Percentiles rank a stretch among this genome's conserved stretches.
These are phyloP conservation scores for Papilio dardanus DNA, from an alignment of 1,140 invertebrate genomes.

Conservation along the genomic window DNA sequence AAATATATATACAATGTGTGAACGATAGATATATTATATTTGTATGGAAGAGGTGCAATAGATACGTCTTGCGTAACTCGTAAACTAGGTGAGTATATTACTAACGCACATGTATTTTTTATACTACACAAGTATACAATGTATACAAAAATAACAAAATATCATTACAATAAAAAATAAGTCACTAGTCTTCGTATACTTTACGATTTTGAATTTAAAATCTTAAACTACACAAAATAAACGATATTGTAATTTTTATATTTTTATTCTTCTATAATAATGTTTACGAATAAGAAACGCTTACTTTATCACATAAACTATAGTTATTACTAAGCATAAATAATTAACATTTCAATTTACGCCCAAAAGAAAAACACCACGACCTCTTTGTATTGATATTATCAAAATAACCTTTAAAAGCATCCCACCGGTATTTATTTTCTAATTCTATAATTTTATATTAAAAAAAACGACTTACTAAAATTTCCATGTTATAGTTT, in stretches of 20 bases:
- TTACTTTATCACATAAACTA: neutral
- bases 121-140: neutral
- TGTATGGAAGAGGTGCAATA: neutral
- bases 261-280: too few species aligned
- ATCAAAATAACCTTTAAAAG: neutral
- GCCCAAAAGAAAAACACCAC: too few species aligned
- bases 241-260: too few species aligned
- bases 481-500: neutral
- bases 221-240: too few species aligned
- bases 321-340: neutral
- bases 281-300: neutral
- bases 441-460: neutral
- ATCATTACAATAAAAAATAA: neutral
- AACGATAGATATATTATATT: neutral
- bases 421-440: too few species aligned
- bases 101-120: neutral
- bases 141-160: neutral
- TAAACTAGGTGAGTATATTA: conserved; percentile 10
- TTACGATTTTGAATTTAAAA: too few species aligned
- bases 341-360: neutral
- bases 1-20: conserved; percentile 4
- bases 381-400: too few species aligned
- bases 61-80: conserved; percentile 8
- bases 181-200: neutral
- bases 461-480: neutral